phyloP scores from a whole-genome alignment of 2,888 invertebrate genomes.

The Limnephilus auricula region DNA sequence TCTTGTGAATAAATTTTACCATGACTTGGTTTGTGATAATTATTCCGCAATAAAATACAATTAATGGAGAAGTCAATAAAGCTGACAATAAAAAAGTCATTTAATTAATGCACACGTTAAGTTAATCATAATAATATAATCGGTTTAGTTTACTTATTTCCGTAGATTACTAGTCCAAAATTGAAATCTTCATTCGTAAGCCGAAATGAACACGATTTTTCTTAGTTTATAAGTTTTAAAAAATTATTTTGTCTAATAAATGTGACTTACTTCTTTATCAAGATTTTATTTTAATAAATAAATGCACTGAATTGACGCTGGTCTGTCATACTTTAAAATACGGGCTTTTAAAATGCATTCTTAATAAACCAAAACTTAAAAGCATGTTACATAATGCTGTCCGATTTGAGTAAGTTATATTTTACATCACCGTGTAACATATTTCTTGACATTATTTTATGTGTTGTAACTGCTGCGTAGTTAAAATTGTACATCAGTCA shows the following conservation, averaged over 20 bases:
- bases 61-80: background rate
- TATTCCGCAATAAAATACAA: background rate
- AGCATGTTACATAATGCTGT: background rate
- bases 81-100: background rate
- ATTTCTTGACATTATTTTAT: background rate
- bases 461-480: background rate
- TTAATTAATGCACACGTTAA: background rate
- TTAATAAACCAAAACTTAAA: background rate
- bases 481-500: background rate
- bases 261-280: background rate
- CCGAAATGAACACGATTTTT: background rate
- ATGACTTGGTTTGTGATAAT: background rate
- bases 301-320: background rate
- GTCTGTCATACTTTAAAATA: background rate
- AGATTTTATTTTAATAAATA: background rate
- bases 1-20: background rate
- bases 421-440: no score
- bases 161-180: constrained; percentile 17
- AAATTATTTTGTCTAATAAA: background rate
- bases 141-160: background rate
- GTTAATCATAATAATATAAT: background rate
- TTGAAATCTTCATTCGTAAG: background rate
- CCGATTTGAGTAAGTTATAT: background rate
- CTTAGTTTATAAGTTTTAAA: background rate
- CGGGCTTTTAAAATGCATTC: background rate